Percentiles rank a stretch among this genome's conserved stretches.
Conservation (phyloP, 2,113 vertebrate species). For the Anolis carolinensis region DNA sequence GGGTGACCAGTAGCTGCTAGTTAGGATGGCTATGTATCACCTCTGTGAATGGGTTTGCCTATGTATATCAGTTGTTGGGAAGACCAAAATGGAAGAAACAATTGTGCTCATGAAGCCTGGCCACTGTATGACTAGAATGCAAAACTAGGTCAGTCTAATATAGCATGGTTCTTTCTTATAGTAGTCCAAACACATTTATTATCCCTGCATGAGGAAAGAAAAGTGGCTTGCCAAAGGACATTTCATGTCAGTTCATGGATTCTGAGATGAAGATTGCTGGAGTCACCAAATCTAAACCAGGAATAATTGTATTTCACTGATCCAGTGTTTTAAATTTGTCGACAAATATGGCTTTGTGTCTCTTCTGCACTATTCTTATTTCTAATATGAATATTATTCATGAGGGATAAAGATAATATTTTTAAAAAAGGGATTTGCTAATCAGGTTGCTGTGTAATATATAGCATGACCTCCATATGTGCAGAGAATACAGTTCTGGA, state of each 20-base stretch:
- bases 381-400: not conserved
- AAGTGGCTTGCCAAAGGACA: not conserved
- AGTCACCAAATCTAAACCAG: not conserved
- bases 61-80: too few species aligned
- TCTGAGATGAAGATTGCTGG: not conserved
- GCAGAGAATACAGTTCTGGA: too few species aligned
- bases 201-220: constrained; percentile 24
- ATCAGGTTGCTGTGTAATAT: not conserved
- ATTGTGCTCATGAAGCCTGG: not conserved
- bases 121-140: not conserved
- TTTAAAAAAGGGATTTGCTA: not conserved
- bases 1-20: too few species aligned
- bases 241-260: not conserved
- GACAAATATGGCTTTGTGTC: not conserved
- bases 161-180: not conserved
- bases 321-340: not conserved
- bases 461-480: not conserved
- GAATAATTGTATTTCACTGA: constrained; percentile 6
- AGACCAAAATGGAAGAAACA: too few species aligned
- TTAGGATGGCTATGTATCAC: too few species aligned
- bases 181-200: not conserved
- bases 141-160: too few species aligned
- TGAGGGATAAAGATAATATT: accelerated
- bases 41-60: too few species aligned
- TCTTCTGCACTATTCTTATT: not conserved